Conservation (phyloP, 64 coral and sea anemone species). For the Pocillopora verrucosa region DNA sequence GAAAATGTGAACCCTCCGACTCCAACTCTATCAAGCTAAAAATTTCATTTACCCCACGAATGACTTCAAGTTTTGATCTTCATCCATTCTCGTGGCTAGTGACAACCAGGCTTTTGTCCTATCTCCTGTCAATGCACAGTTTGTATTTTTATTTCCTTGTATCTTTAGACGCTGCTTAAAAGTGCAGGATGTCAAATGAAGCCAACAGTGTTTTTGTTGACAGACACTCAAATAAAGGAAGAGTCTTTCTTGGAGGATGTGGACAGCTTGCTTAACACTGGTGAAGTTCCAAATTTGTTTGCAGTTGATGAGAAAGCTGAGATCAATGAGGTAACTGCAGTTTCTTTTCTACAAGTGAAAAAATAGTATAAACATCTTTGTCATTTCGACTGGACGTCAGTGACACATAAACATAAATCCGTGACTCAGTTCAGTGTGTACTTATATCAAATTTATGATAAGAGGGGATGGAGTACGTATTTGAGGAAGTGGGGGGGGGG, state of each 20-base stretch:
- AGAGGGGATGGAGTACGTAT: not conserved
- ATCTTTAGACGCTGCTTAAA: constrained; percentile 85
- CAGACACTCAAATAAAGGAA: constrained; percentile 98
- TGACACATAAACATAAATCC: no score
- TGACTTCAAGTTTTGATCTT: no score
- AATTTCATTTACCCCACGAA: no score
- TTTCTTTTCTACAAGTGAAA: not conserved
- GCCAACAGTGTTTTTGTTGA: constrained; percentile 95
- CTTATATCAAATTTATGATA: not conserved
- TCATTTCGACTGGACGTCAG: no score
- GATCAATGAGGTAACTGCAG: constrained; percentile 78
- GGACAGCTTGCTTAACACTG: constrained; percentile 98
- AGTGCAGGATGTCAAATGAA: constrained; percentile 97
- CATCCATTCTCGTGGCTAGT: no score
- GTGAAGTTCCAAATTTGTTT: constrained; percentile 98
- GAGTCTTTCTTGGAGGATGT: constrained; percentile 99
- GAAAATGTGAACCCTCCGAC: no score
- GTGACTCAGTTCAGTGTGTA: no score
- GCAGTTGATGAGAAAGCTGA: constrained; percentile 98
- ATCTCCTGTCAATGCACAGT: no score
- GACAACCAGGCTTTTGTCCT: no score
- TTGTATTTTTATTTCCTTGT: not conserved
- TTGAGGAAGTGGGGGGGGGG: not conserved
- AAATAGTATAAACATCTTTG: not conserved
- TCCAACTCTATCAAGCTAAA: no score